Evolutionary conservation across 1,140 invertebrate species (phyloP).

Genomic region (Leptinotarsa lineolata): DNA sequence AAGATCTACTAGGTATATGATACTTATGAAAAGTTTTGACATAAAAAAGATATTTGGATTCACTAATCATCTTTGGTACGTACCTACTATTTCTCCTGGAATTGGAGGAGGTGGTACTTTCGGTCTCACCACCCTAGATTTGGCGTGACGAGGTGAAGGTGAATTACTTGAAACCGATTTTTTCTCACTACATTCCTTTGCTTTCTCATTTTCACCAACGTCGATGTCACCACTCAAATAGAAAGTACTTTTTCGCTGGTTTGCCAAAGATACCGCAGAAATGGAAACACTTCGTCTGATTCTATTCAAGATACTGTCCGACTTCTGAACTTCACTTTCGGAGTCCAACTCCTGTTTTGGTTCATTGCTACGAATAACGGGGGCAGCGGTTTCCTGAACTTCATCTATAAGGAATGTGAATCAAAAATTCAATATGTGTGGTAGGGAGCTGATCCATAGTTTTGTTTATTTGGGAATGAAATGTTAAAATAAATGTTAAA

Average conservation of each 20-base stretch:
- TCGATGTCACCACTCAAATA: constrained; percentile 67
- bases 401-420: background rate
- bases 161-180: constrained; percentile 34
- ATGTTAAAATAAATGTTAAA: no score
- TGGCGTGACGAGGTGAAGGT: constrained; percentile 32
- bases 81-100: constrained; percentile 31
- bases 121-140: constrained; percentile 45
- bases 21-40: no score
- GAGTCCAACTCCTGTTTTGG: constrained; percentile 25
- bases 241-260: constrained; percentile 63
- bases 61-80: background rate
- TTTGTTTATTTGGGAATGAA: no score
- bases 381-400: background rate
- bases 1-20: no score
- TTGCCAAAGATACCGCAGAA: constrained; percentile 41
- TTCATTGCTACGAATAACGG: constrained; percentile 22
- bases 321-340: constrained; percentile 24
- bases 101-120: constrained; percentile 52
- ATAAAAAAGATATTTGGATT: background rate
- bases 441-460: no score
- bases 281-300: constrained; percentile 51
- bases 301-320: constrained; percentile 43
- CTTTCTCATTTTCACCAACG: constrained; percentile 57
- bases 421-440: no score
- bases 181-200: constrained; percentile 20